These are phyloP conservation scores for Oxyscelio sp. DNA, from an alignment of 2,888 invertebrate genomes.

Conservation along the genomic window DNA sequence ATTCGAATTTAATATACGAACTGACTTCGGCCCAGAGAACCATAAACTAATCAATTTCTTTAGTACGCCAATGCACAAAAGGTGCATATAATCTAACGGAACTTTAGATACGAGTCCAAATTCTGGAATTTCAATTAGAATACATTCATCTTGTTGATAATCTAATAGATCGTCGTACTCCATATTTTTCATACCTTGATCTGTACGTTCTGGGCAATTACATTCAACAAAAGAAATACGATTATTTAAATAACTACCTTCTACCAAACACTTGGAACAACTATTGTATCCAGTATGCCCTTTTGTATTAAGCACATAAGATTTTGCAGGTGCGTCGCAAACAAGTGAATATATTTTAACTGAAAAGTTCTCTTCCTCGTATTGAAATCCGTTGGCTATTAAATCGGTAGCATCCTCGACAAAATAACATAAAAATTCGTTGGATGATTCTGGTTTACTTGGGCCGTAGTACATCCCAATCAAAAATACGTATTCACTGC, in stretches of 20 bases:
- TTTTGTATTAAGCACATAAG: slow-evolving; percentile 1
- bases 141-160: slow-evolving; percentile 7
- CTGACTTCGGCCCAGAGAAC: background rate
- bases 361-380: background rate
- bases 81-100: slow-evolving; percentile 24
- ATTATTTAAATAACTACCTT: background rate
- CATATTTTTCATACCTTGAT: slow-evolving; percentile 3
- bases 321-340: slow-evolving; percentile 19
- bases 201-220: background rate
- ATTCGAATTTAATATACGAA: background rate
- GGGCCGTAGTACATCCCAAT: background rate
- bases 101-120: slow-evolving; percentile 9
- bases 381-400: background rate
- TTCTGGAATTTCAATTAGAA: slow-evolving; percentile 1
- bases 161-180: slow-evolving; percentile 7
- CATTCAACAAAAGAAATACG: background rate
- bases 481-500: background rate
- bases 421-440: background rate
- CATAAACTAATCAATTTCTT: background rate
- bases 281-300: slow-evolving; percentile 1
- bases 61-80: background rate
- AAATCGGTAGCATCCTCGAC: background rate
- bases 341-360: slow-evolving; percentile 5
- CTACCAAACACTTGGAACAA: slow-evolving; percentile 4
- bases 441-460: background rate